Evolutionary conservation across 2,888 invertebrate genomes (phyloP).

Genomic region (Andrena camellia): DNA sequence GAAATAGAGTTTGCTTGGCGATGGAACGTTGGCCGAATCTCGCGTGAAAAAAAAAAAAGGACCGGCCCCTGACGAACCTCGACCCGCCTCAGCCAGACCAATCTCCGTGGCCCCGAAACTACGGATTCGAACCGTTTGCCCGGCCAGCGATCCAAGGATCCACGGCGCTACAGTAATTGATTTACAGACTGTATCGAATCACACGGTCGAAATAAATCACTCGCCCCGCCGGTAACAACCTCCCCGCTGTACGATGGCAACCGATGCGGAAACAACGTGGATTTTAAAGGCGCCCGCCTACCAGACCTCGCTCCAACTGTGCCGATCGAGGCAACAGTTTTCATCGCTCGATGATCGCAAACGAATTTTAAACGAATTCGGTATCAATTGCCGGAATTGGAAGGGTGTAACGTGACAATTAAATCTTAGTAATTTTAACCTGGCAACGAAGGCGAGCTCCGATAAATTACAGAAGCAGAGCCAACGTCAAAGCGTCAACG

Average conservation of each 20-base stretch:
- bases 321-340: not conserved
- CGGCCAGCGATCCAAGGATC: not conserved
- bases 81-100: not conserved
- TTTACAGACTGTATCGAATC: conserved; percentile 19
- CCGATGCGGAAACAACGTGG: not conserved
- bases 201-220: conserved; percentile 1
- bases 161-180: conserved; percentile 1
- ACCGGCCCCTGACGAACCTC: not conserved
- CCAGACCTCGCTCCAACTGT: not conserved
- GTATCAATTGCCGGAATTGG: no score
- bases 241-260: no score
- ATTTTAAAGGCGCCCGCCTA: not conserved
- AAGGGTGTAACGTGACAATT: no score
- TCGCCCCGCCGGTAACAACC: not conserved
- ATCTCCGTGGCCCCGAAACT: not conserved
- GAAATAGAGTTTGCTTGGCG: conserved; percentile 39
- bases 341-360: no score
- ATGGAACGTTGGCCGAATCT: conserved; percentile 5
- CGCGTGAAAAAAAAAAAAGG: not conserved
- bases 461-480: not conserved
- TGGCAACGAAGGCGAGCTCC: no score
- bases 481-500: no score
- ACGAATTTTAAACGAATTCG: no score
- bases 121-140: not conserved
- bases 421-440: not conserved